Base-by-base conservation (phyloP, 2,113 vertebrate genomes). In the Erythrolamprus reginae region DNA sequence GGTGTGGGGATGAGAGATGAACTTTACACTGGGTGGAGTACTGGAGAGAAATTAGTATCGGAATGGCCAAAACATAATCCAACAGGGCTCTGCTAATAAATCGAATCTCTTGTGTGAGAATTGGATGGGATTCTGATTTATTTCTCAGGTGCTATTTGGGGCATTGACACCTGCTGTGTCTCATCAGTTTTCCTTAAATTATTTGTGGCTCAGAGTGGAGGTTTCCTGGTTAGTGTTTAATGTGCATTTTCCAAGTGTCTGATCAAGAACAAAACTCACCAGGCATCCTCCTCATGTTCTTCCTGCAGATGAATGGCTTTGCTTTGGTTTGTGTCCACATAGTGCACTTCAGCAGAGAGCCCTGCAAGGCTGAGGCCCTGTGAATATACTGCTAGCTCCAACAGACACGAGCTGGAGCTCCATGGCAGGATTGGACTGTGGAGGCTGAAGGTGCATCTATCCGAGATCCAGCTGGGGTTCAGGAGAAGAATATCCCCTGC, bases 401-500 rank as follows among this genome's bases (percentile, higher is more conserved):
- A 89, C 48, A 93, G 90, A 88, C 96, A 97, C 53, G 94, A 95
- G 53, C 94, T 94, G 88, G 93, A 87, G 84, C 96, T 96, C 90
- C 91, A 86, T 51, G 94, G 95, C 89, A 96, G 91, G 91, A 96
- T 56, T 17, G 96, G 96, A 90, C 96, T 96, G 87, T 92, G 95
- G 61, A 97, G 95, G 61, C 93, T 96, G 93, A 96, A 95, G 52
- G 89, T 93, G 56, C 96, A 96, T 91, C 91, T 94, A 0, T 93
- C 94, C 90, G 92, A 50, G 9, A 93, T 26, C 42, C 92, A 94
- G 53, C 92, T 96, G 58, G 86, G 92, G 77, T 96, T 96, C 88
- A 96, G 91, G 48, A 96, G 86, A 89, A 96, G 96, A 91, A 96
- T 91, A 28, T 94, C 50, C 58, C 95, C 96, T 96, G 89, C 21